phyloP scores from a whole-genome alignment of 1,140 invertebrate genomes.

The Hyles vespertilio region DNA sequence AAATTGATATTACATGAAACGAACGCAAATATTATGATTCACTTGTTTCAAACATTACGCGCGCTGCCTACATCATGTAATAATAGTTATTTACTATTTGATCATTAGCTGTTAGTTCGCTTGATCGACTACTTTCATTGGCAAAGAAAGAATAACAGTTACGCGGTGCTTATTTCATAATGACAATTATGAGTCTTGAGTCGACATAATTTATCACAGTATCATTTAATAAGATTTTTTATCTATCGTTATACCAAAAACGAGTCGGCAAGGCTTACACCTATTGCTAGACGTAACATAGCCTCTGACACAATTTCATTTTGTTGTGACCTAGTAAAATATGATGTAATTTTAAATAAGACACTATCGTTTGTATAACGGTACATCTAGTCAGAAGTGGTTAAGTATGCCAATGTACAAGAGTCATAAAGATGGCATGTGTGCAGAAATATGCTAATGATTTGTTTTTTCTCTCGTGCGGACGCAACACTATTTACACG shows the following conservation, averaged over 20 bases:
- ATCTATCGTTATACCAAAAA: no score
- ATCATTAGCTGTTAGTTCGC: no score
- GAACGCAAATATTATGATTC: constrained; percentile 1
- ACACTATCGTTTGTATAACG: constrained; percentile 47
- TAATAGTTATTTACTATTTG: constrained; percentile 1
- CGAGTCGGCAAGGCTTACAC: not conserved
- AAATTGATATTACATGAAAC: not conserved
- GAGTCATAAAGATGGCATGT: constrained; percentile 10
- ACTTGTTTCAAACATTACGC: not conserved
- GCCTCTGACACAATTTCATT: constrained; percentile 13
- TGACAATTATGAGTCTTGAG: no score
- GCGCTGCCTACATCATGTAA: not conserved
- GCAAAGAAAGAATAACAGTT: no score
- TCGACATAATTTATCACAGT: no score
- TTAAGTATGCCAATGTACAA: constrained; percentile 28
- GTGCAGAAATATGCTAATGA: constrained; percentile 7
- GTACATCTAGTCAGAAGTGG: constrained; percentile 33
- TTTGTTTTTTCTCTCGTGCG: no score
- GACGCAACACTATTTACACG: no score
- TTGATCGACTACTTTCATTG: no score
- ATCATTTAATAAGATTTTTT: no score
- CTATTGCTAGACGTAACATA: not conserved
- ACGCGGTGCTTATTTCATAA: no score
- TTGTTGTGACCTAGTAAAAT: constrained; percentile 43
- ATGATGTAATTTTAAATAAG: constrained; percentile 46